These are phyloP conservation scores for Noturus placidus DNA, from an alignment of 2,113 vertebrate species.

Conservation along the genomic window DNA sequence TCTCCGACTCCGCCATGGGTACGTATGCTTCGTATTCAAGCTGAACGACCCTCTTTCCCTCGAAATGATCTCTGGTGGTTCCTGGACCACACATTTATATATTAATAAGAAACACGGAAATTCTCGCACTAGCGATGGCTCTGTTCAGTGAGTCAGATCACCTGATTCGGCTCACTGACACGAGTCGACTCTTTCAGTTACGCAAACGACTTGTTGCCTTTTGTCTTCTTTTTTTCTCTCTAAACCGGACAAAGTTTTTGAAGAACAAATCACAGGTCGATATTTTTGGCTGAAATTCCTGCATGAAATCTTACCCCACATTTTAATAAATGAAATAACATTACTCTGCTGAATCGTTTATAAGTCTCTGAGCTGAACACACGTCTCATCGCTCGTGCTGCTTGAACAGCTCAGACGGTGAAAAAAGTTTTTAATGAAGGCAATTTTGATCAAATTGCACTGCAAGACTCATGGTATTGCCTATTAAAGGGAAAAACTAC, in stretches of 20 bases:
- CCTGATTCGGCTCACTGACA: not conserved
- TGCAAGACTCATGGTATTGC: no score
- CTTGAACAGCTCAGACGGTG: not conserved
- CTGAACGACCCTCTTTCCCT: constrained; percentile 80
- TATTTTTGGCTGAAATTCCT: not conserved
- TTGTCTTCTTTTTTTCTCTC: not conserved
- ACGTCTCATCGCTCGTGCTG: not conserved
- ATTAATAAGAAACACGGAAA: not conserved
- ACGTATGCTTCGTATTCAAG: constrained; percentile 91
- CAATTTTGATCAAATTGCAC: no score
- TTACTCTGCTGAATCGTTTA: not conserved
- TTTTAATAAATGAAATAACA: not conserved
- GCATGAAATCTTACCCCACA: not conserved
- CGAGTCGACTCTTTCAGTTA: not conserved
- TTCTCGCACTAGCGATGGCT: not conserved
- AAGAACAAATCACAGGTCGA: not conserved
- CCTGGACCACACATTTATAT: constrained; percentile 66
- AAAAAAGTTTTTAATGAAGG: not conserved
- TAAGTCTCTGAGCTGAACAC: not conserved
- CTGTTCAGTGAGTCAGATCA: not conserved
- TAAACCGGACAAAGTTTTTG: not conserved
- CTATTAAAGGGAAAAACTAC: no score
- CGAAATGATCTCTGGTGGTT: constrained; percentile 84
- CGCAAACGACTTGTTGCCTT: not conserved
- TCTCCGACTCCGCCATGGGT: constrained; percentile 85